A percentile compares a stretch with the other conserved stretches of the same genome.
Evolutionary conservation across 1,140 invertebrate species (phyloP).

Genomic region (Melipona quadrifasciata): DNA sequence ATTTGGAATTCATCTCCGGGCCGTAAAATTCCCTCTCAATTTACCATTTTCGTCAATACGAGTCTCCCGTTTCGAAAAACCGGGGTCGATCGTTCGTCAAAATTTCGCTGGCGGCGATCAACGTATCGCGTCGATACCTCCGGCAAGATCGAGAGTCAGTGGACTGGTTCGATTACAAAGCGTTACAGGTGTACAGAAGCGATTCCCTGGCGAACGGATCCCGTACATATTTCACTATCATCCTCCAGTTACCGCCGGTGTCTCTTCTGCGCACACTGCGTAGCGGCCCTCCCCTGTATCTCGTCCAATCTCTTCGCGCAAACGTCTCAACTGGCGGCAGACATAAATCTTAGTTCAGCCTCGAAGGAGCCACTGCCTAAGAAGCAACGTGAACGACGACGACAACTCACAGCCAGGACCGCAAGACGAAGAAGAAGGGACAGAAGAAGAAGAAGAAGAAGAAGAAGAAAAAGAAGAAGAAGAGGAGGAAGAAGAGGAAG

Average conservation of each 20-base stretch:
- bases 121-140: conserved; percentile 29
- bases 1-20: background rate
- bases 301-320: conserved; percentile 79
- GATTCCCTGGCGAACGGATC: conserved; percentile 18
- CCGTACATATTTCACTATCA: conserved; percentile 63
- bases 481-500: conserved; percentile 18
- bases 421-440: conserved; percentile 17
- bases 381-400: conserved; percentile 38
- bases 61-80: background rate
- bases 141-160: conserved; percentile 4
- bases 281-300: conserved; percentile 69
- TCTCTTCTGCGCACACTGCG: conserved; percentile 45
- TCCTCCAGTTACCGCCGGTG: conserved; percentile 53
- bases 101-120: conserved; percentile 34
- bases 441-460: conserved; percentile 8
- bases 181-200: conserved; percentile 53
- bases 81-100: conserved; percentile 2
- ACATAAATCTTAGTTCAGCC: conserved; percentile 77
- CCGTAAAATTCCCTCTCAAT: background rate
- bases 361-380: conserved; percentile 34
- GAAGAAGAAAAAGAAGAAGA: conserved; percentile 2
- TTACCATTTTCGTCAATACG: background rate
- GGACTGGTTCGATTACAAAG: conserved; percentile 48
- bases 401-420: conserved; percentile 28
- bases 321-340: conserved; percentile 80